These are phyloP conservation scores for Lordiphosa fenestrarum DNA, from an alignment of 2,888 invertebrate genomes.

Conservation along the genomic window DNA sequence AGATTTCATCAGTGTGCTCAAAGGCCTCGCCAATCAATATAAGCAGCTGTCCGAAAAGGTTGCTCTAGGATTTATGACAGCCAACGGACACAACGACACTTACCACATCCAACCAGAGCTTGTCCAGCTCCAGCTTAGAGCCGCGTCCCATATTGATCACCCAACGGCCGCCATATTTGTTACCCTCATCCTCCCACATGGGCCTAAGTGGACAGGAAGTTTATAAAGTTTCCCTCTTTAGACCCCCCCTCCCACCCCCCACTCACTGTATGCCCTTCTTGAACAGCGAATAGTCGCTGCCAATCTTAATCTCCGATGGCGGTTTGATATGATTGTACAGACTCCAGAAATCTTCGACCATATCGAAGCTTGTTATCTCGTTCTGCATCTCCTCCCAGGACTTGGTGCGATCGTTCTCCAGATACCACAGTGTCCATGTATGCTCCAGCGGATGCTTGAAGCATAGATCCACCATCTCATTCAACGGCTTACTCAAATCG, in stretches of 20 bases:
- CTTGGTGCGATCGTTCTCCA: conserved; percentile 91
- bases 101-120: conserved; percentile 89
- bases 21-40: conserved; percentile 98
- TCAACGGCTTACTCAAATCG: conserved; percentile 4
- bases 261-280: conserved; percentile 82
- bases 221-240: conserved; percentile 7
- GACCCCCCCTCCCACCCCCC: not conserved
- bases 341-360: conserved; percentile 99
- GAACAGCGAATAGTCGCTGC: conserved; percentile 90
- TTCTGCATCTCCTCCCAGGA: conserved; percentile 96
- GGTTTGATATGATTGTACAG: conserved; percentile 92
- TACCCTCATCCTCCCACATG: conserved; percentile 94
- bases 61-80: conserved; percentile 30
- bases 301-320: conserved; percentile 88
- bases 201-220: conserved; percentile 81
- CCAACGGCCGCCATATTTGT: conserved; percentile 93
- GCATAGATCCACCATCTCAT: conserved; percentile 26
- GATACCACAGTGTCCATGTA: conserved; percentile 98
- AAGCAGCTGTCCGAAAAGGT: conserved; percentile 82
- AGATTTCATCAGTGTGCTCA: conserved; percentile 94
- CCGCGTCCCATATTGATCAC: conserved; percentile 86
- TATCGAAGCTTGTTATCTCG: conserved; percentile 94
- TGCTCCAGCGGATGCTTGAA: conserved; percentile 96
- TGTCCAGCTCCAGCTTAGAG: conserved; percentile 86
- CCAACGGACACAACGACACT: conserved; percentile 32